Percentiles rank a stretch among this genome's conserved stretches.
phyloP scores from a whole-genome alignment of 2,113 vertebrate species.

The Limanda limanda region DNA sequence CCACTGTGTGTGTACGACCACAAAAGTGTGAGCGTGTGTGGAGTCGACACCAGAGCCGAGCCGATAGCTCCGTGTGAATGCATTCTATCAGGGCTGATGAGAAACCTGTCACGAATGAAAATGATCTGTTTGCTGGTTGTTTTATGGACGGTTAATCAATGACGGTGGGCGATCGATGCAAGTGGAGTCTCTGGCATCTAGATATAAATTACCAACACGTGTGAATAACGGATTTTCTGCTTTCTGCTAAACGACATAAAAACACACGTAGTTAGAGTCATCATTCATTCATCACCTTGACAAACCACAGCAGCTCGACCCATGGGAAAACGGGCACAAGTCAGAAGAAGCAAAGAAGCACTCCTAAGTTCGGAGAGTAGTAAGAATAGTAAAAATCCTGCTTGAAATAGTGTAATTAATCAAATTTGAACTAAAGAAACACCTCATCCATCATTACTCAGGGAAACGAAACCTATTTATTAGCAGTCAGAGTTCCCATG shows the following conservation, averaged over 20 bases:
- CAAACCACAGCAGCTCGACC: not conserved
- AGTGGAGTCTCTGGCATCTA: not conserved
- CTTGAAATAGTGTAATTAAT: too few relatives aligned
- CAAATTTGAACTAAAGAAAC: too few relatives aligned
- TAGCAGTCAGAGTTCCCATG: too few relatives aligned
- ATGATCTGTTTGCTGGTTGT: constrained; percentile 1
- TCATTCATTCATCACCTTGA: constrained; percentile 5
- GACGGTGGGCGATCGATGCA: not conserved
- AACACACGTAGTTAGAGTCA: not conserved
- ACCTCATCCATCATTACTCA: too few relatives aligned
- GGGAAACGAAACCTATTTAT: too few relatives aligned
- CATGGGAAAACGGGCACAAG: too few relatives aligned
- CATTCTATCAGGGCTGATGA: constrained; percentile 38
- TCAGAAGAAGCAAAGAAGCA: too few relatives aligned
- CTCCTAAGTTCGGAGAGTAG: too few relatives aligned
- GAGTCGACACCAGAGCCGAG: not conserved
- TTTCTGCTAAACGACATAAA: not conserved
- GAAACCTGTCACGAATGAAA: constrained; percentile 30
- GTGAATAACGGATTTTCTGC: not conserved
- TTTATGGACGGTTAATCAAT: constrained; percentile 1
- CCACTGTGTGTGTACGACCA: too few relatives aligned
- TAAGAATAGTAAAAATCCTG: too few relatives aligned
- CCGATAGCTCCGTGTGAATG: constrained; percentile 67
- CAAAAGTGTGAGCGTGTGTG: not conserved
- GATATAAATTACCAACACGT: not conserved